Base-by-base conservation (phyloP, 1,140 invertebrate species). In the Lucilia cuprina region DNA sequence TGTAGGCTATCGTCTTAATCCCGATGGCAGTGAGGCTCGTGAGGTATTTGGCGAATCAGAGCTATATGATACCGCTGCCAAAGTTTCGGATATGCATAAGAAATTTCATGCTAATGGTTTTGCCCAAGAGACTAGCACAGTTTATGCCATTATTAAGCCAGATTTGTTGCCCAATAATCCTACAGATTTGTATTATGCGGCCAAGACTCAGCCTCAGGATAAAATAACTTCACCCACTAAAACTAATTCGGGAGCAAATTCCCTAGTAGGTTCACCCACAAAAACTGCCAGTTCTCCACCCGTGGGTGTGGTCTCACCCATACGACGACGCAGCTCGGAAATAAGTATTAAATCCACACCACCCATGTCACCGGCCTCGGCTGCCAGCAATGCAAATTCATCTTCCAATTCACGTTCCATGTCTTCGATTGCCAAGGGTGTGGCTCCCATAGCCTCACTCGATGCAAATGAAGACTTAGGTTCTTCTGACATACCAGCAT, bases 1-100 rank as follows among this genome's bases (percentile, higher is more conserved):
- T 83, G 89, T 91, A 21, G 90, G 89, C 34, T 91, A 89, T 88
- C 89, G 90, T 19, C 87, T 91, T 13, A 91, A 91, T 86, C 90
- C 90, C 34, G 90, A 91, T 84, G 91, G 90, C 74, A 91, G 89
- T 74, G 91, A 91, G 75, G 87, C 89, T 10, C 86, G 83, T 12
- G 90, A 91, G 70, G 86, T 89, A 4, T 91, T 86, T 82, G 88
- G 88, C 65, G 90, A 91, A 84, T 86, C 88, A 0, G 90, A 91
- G 35, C 86, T 90, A 0, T 90, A 91, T 35, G 88, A 89, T 49
- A 88, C 88, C 2, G 88, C 87, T 70, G 87, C 87, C 82, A 90
- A 89, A 74, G 88, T 88, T 49, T 88, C 78, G 21, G 89, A 90
- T 55, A 87, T 90, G 88, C 88, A 89, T 70, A 86, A 87, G 17